Conservation (phyloP, 2,888 invertebrate species). For the Eueremaeus valkanovi region DNA sequence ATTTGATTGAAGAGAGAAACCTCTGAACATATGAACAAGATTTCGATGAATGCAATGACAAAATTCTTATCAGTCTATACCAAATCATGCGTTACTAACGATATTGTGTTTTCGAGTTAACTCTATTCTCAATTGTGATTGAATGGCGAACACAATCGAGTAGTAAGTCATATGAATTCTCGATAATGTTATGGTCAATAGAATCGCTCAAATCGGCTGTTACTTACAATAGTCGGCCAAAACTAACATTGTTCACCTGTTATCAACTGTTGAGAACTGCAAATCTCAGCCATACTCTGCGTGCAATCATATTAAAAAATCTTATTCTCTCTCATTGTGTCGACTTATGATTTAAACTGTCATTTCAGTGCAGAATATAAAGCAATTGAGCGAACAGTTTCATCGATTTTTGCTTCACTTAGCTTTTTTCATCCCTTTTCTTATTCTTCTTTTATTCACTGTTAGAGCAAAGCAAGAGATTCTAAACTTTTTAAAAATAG, state of each 20-base stretch:
- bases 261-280: not conserved
- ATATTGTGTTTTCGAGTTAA: slow-evolving; percentile 1
- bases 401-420: not conserved
- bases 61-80: not conserved
- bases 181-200: slow-evolving; percentile 15
- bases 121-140: not conserved
- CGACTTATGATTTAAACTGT: not conserved
- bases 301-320: too few species aligned
- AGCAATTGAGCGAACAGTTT: slow-evolving; percentile 5
- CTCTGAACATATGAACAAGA: not conserved
- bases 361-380: not conserved
- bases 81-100: slow-evolving; percentile 13
- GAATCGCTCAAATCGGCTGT: not conserved
- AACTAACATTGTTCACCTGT: too few species aligned
- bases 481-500: not conserved
- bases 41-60: not conserved
- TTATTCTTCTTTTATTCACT: too few species aligned
- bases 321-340: not conserved
- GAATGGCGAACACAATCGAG: not conserved
- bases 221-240: too few species aligned
- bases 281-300: not conserved
- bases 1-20: too few species aligned
- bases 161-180: not conserved
- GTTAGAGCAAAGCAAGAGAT: too few species aligned
- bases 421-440: not conserved